Percentiles rank a stretch among this genome's conserved stretches.
These are phyloP conservation scores for Ryuthela nishihirai DNA, from an alignment of 2,888 invertebrate species.

Conservation along the genomic window DNA sequence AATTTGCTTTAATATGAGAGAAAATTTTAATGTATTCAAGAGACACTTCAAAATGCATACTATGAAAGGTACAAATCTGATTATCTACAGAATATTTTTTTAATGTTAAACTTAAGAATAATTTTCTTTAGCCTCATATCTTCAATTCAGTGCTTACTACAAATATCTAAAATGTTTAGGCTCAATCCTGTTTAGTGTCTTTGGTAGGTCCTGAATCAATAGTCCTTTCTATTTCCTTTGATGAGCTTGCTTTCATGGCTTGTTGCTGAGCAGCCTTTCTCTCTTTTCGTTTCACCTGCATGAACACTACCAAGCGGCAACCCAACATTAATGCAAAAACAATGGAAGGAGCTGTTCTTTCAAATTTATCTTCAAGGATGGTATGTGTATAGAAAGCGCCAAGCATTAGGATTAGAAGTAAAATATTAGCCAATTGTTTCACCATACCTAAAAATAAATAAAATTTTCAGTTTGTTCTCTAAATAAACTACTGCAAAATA, in stretches of 20 bases:
- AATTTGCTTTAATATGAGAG: too few species aligned
- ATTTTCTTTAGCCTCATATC: too few species aligned
- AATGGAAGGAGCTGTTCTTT: conserved; percentile 51
- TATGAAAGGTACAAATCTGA: too few species aligned
- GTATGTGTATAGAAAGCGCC: conserved; percentile 90
- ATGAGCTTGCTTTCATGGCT: not conserved
- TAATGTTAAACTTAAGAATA: too few species aligned
- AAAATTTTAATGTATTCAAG: too few species aligned
- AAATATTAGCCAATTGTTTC: conserved; percentile 83
- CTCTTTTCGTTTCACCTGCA: conserved; percentile 57
- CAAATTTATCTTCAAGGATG: conserved; percentile 87
- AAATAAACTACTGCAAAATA: too few species aligned
- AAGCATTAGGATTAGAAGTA: conserved; percentile 75
- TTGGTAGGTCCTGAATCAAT: conserved; percentile 1
- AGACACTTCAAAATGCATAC: too few species aligned
- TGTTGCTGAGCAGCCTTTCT: conserved; percentile 1
- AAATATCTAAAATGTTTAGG: too few species aligned
- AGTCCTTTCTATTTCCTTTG: conserved; percentile 7
- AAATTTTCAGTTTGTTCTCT: conserved; percentile 61
- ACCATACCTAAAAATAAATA: conserved; percentile 62
- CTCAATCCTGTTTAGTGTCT: conserved; percentile 29
- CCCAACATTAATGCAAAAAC: conserved; percentile 85
- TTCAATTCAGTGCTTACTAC: too few species aligned
- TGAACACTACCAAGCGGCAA: conserved; percentile 80
- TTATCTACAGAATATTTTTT: too few species aligned